Evolutionary conservation across 2,113 vertebrate genomes (phyloP), one percentile per base, ranked within the genome.

Genomic region (Muntiacus muntjak): DNA sequence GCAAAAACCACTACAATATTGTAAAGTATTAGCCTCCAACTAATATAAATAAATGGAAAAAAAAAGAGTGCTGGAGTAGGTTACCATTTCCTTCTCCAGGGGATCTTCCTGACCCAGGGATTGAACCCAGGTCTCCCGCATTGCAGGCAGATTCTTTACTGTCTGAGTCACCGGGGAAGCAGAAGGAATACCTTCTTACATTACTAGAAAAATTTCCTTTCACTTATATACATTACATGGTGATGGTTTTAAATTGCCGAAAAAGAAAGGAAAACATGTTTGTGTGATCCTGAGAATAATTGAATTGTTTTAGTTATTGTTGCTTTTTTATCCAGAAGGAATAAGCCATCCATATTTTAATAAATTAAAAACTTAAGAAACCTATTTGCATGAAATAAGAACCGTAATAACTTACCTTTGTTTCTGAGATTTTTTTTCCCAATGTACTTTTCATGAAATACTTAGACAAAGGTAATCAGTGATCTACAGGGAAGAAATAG

Each of bases 211-310:
- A 67, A 57, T 62, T 94, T 91, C 40, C 45, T 58, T 97, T n/a
- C 76, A 74, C 19, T 86, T 90, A 95, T 92, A 86, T 95, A 36
- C 36, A 93, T 97, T 94, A 67, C 12, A n/a, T 8, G 19, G 19
- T 85, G 76, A 60, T 94, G 30, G 50, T 85, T 94, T 88, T 95
- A 97, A 95, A 83, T 52, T 86, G 15, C 16, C 60, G 67, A 28
- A 17, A 95, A 97, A 85, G n/a, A 95, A 94, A 92, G 10, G 45
- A 85, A 97, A 94, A 62, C 60, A 67, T 28, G 19, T 86, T 82
- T 88, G n/a, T 64, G 23, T 79, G 30, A 17, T 90, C 28, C 86
- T 95, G 57, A 97, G 81, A 95, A 92, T 86, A 94, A 89, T n/a
- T 74, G 47, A 96, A 89, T 79, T 84, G 12, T 67, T 94, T 92